A percentile compares a stretch with the other conserved stretches of the same genome.
Conservation (phyloP, 2,113 vertebrate species). For the Salvator merianae region DNA sequence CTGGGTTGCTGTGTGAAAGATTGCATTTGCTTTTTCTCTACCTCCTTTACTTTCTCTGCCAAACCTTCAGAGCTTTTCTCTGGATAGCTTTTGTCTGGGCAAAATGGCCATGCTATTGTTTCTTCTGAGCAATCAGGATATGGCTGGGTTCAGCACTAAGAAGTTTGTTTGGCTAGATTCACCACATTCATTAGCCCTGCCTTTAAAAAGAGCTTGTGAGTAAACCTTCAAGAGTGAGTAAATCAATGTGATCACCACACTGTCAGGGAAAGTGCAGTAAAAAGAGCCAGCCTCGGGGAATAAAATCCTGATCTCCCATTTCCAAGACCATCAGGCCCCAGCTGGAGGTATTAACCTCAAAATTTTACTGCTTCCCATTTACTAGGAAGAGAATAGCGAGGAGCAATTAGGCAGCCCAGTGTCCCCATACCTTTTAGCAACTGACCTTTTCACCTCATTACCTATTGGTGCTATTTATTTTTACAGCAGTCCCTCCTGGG, state of each 20-base stretch:
- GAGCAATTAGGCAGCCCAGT: background rate
- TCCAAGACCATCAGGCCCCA: background rate
- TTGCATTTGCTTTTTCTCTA: background rate
- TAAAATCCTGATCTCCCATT: background rate
- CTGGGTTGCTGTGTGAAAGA: background rate
- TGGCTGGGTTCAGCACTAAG: background rate
- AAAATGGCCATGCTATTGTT: background rate
- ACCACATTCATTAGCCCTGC: background rate
- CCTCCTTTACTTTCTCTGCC: background rate
- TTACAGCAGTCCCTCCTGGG: slow-evolving; percentile 43
- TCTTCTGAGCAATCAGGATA: background rate
- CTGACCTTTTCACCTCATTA: slow-evolving; percentile 62
- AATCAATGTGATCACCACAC: background rate
- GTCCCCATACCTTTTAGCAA: slow-evolving; percentile 40
- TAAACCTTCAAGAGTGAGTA: background rate
- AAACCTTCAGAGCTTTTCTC: background rate
- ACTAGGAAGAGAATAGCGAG: background rate
- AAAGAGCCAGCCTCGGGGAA: background rate
- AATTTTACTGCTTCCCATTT: background rate
- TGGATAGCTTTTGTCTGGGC: background rate
- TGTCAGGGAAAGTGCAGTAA: slow-evolving; percentile 1
- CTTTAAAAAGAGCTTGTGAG: background rate
- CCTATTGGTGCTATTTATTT: slow-evolving; percentile 60
- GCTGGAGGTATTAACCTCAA: slow-evolving; percentile 23
- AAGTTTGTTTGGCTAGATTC: background rate